These are phyloP conservation scores for Trachythela sp. DNA, from an alignment of 64 coral and sea anemone species.

Conservation along the genomic window DNA sequence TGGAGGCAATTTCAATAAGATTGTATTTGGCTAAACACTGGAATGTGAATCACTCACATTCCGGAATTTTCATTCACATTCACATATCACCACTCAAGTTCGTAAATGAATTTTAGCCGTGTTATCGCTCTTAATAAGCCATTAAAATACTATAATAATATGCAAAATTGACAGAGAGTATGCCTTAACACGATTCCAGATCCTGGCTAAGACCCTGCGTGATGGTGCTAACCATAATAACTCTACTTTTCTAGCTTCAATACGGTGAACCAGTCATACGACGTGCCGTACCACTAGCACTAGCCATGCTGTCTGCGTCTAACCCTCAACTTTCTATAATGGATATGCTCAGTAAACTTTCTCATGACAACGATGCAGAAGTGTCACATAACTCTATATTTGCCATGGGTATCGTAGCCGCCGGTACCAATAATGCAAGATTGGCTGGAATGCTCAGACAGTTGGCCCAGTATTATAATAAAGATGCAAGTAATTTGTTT, in stretches of 20 bases:
- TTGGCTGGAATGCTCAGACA: constrained; percentile 87
- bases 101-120: too few relatives aligned
- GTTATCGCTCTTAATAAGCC: too few relatives aligned
- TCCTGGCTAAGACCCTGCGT: too few relatives aligned
- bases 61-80: too few relatives aligned
- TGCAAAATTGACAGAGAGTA: too few relatives aligned
- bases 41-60: too few relatives aligned
- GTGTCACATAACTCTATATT: constrained; percentile 96
- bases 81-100: too few relatives aligned
- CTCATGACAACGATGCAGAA: constrained; percentile 95
- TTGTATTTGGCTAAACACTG: too few relatives aligned
- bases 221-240: too few relatives aligned
- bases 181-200: too few relatives aligned
- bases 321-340: constrained; percentile 87
- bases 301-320: constrained; percentile 84
- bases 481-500: constrained; percentile 95
- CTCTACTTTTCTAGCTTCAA: constrained; percentile 58
- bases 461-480: constrained; percentile 94
- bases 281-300: constrained; percentile 80
- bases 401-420: constrained; percentile 93
- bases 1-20: too few relatives aligned
- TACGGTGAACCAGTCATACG: constrained; percentile 97
- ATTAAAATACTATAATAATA: too few relatives aligned
- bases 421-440: constrained; percentile 93
- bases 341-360: constrained; percentile 87